A percentile compares a stretch with the other conserved stretches of the same genome.
These are phyloP conservation scores for Probosciger aterrimus DNA, from an alignment of 2,113 vertebrate genomes.

Conservation along the genomic window DNA sequence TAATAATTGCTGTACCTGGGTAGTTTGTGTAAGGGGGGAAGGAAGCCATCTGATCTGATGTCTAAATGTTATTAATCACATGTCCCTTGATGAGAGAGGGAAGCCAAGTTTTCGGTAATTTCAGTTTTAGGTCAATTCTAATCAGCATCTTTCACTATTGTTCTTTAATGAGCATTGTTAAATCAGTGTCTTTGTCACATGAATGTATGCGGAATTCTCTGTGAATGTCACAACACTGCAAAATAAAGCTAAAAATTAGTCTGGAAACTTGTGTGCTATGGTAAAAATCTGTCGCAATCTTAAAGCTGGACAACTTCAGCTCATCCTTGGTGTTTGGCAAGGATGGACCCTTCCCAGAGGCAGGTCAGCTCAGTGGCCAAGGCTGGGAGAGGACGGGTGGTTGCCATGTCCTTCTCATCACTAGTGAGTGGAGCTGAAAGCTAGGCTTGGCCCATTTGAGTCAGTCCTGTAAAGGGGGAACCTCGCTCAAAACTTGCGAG, in stretches of 20 bases:
- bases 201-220: neutral
- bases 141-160: neutral
- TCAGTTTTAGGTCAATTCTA: neutral
- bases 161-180: slow-evolving; percentile 2
- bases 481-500: neutral
- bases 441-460: neutral
- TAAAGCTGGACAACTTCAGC: neutral
- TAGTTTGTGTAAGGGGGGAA: neutral
- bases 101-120: neutral
- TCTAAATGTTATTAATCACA: neutral
- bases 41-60: neutral
- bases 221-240: neutral
- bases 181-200: neutral
- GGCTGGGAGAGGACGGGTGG: fast-evolving
- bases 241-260: slow-evolving; percentile 36
- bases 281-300: neutral
- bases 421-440: neutral
- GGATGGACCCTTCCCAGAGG: neutral
- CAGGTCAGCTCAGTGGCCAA: neutral
- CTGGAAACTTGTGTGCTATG: neutral
- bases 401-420: neutral
- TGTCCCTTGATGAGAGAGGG: neutral
- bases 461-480: neutral
- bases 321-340: neutral
- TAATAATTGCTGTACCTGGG: neutral